These are phyloP conservation scores for Kryptolebias marmoratus DNA, from an alignment of 2,113 vertebrate genomes.

Conservation along the genomic window DNA sequence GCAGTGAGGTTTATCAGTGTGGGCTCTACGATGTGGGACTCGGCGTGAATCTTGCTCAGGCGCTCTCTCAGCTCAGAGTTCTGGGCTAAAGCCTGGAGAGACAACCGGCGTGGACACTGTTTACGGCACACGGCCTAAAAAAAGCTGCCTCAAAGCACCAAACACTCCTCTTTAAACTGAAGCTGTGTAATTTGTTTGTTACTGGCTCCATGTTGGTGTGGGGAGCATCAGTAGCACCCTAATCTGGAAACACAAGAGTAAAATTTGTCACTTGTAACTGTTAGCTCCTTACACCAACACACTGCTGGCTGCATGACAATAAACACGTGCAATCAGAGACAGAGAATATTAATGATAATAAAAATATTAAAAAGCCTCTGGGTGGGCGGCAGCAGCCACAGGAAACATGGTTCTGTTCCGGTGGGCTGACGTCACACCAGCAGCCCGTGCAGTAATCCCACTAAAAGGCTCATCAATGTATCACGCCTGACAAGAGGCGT, in stretches of 20 bases:
- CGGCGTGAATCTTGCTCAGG: constrained; percentile 95
- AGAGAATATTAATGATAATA: constrained; percentile 8
- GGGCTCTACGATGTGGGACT: constrained; percentile 91
- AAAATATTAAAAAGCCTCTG: constrained; percentile 14
- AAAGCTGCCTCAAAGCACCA: neutral
- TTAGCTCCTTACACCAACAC: constrained; percentile 18
- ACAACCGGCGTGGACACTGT: constrained; percentile 74
- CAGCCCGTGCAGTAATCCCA: constrained; percentile 31
- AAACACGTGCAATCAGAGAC: constrained; percentile 4
- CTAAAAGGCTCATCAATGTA: constrained; percentile 42
- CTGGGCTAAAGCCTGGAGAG: constrained; percentile 94
- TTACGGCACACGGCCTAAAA: constrained; percentile 33
- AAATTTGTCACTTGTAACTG: neutral
- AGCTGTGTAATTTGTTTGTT: constrained; percentile 10
- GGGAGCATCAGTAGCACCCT: neutral
- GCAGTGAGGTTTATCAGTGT: constrained; percentile 85
- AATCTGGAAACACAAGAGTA: neutral
- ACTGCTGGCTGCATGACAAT: constrained; percentile 17
- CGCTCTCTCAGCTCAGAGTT: constrained; percentile 96
- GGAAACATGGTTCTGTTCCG: constrained; percentile 32
- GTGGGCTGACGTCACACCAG: constrained; percentile 42
- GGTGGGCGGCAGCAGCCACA: constrained; percentile 39
- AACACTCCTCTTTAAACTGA: neutral
- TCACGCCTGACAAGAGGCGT: constrained; percentile 44
- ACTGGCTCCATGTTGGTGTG: constrained; percentile 26